Conservation (phyloP, 2,888 invertebrate genomes). For the Parnassius smintheus region DNA sequence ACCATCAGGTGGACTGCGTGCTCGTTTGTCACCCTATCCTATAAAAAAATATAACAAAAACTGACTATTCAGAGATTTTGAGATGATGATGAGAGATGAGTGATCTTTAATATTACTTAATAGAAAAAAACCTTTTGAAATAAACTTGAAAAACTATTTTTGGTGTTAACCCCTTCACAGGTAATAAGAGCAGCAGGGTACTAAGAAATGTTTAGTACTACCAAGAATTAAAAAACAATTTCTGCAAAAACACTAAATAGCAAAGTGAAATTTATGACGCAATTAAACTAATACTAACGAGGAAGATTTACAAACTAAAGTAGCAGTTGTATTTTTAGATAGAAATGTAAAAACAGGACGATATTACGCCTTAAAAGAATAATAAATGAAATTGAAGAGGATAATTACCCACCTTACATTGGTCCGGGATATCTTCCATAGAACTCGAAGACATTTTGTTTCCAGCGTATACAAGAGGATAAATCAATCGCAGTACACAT, state of each 20-base stretch:
- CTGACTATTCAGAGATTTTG: too few species aligned
- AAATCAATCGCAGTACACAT: slow-evolving; percentile 19
- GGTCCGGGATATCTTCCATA: slow-evolving; percentile 69
- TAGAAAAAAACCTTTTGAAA: too few species aligned
- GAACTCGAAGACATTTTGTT: slow-evolving; percentile 68
- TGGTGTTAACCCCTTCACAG: too few species aligned
- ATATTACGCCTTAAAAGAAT: slow-evolving; percentile 31
- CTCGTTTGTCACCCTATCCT: too few species aligned
- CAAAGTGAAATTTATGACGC: slow-evolving; percentile 14
- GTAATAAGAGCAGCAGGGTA: too few species aligned
- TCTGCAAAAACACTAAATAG: neutral
- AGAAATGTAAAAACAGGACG: slow-evolving; percentile 7
- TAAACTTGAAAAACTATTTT: too few species aligned
- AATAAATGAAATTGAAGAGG: slow-evolving; percentile 40
- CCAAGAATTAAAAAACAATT: too few species aligned
- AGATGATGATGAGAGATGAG: too few species aligned
- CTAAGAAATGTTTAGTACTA: too few species aligned
- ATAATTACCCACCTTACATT: slow-evolving; percentile 58
- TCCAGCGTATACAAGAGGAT: slow-evolving; percentile 22
- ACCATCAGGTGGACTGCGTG: too few species aligned
- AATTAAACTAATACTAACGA: slow-evolving; percentile 10
- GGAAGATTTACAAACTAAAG: neutral
- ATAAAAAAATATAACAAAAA: too few species aligned
- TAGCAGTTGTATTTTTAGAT: neutral
- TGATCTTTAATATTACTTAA: too few species aligned